A percentile compares a stretch with the other conserved stretches of the same genome.
Evolutionary conservation across 2,113 vertebrate genomes (phyloP).

Genomic region (Glaucomys volans): DNA sequence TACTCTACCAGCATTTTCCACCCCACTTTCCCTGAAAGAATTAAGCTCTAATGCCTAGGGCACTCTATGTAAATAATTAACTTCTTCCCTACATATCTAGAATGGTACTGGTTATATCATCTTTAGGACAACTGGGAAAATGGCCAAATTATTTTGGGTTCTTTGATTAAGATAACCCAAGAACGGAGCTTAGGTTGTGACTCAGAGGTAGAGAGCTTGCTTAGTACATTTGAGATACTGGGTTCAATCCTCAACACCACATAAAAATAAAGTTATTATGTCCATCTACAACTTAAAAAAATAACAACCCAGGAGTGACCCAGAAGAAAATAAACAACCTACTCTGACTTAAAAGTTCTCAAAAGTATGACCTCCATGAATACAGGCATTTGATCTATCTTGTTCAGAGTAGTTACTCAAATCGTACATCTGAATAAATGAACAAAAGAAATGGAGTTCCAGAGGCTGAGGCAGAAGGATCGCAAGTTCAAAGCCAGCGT

Average conservation of each 20-base stretch:
- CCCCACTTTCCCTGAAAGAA: background rate
- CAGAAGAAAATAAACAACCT: background rate
- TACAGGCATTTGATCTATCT: background rate
- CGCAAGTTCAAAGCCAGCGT: no score
- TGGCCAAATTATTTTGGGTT: background rate
- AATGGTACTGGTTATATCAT: background rate
- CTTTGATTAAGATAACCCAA: background rate
- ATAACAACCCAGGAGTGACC: background rate
- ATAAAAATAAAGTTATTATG: no score
- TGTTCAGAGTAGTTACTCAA: background rate
- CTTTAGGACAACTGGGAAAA: slow-evolving; percentile 1
- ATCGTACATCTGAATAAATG: background rate
- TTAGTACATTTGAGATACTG: no score
- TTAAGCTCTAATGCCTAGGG: background rate
- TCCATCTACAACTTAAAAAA: no score
- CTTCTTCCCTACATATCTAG: background rate
- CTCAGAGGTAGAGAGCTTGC: no score
- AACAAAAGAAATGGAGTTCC: background rate
- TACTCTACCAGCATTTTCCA: background rate
- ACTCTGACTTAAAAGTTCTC: background rate
- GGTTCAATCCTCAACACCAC: no score
- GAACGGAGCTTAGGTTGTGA: background rate
- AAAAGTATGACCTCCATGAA: background rate
- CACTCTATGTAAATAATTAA: background rate
- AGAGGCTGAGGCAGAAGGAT: no score